Evolutionary conservation across 2,888 invertebrate genomes (phyloP), one percentile per base, ranked within the genome.

Genomic region (Nematopogon swammerdamellus): DNA sequence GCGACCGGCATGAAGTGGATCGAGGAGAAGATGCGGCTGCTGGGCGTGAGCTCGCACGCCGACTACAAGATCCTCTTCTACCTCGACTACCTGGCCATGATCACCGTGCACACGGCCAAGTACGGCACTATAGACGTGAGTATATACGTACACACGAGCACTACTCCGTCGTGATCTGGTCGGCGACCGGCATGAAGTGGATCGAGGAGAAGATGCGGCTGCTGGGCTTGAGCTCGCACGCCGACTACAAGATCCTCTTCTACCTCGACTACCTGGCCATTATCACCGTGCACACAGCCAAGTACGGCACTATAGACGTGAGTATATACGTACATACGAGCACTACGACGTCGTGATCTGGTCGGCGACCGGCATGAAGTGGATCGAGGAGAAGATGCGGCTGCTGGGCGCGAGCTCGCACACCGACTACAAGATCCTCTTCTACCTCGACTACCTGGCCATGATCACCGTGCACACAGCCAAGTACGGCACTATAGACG

Each of bases 1-100:
- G 97, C 97, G 0, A 97, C 97, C 0, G 92, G 92, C 53, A 97
- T 97, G 96, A 95, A 94, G 62, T 97, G 97, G 97, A 97, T 98
- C 45, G 92, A 96, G 59, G 95, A 96, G 62, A 97, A 97, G 72
- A 96, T 98, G 96, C 87, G 90, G 52, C 73, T 97, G 45, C 77
- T 98, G 0, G 96, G 96, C 0, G 95, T 97, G 0, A 82, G 89
- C 1, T 83, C 82, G 2, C 88, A 96, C 67, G 81, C 86, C 1
- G 85, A 88, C 55, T 97, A 97, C 64, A 97, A 95, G 76, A 89
- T 98, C 51, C 86, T 91, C 65, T 97, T 96, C 72, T 91, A 95
- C 70, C 71, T 97, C 52, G 97, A 97, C 66, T 90, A 89, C 49
- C 72, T 89, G 53, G 97, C 97, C 0, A 97, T 97, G 97, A 97